Evolutionary conservation across 2,888 invertebrate species (phyloP).

Genomic region (Osmoderma eremita): DNA sequence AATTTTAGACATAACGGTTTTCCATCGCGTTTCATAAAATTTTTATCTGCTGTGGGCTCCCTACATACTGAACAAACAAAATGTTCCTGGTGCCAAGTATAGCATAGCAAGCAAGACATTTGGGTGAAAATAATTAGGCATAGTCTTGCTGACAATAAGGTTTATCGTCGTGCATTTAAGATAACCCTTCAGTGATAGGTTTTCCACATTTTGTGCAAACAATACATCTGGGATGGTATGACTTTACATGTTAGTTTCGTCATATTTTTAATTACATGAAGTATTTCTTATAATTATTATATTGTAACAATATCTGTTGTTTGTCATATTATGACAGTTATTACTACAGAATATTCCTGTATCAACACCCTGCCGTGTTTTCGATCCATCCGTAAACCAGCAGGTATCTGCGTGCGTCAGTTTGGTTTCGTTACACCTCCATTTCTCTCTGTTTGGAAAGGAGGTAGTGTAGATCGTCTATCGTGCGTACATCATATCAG

Average conservation of each 20-base stretch:
- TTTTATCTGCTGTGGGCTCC: constrained; percentile 82
- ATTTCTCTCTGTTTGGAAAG: too few species aligned
- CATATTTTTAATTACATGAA: constrained; percentile 53
- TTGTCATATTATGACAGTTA: not conserved
- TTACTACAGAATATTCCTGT: too few species aligned
- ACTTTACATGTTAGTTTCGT: constrained; percentile 73
- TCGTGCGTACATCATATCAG: too few species aligned
- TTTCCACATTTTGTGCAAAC: constrained; percentile 88
- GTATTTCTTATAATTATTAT: not conserved
- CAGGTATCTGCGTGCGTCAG: too few species aligned
- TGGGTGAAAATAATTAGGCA: constrained; percentile 85
- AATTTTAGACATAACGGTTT: constrained; percentile 86
- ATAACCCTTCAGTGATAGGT: constrained; percentile 90
- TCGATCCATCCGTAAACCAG: too few species aligned
- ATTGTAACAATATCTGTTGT: not conserved
- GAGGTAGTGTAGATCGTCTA: too few species aligned
- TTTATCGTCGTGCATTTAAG: constrained; percentile 86
- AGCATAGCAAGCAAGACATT: constrained; percentile 90
- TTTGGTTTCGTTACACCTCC: too few species aligned
- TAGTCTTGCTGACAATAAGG: constrained; percentile 92
- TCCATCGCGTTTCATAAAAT: constrained; percentile 89
- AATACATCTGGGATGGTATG: constrained; percentile 97
- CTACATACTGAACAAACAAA: constrained; percentile 90
- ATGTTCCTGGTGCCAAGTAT: constrained; percentile 92
- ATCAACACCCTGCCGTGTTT: too few species aligned